Evolutionary conservation across 2,888 invertebrate species (phyloP).

Genomic region (Sphinx pinastri): DNA sequence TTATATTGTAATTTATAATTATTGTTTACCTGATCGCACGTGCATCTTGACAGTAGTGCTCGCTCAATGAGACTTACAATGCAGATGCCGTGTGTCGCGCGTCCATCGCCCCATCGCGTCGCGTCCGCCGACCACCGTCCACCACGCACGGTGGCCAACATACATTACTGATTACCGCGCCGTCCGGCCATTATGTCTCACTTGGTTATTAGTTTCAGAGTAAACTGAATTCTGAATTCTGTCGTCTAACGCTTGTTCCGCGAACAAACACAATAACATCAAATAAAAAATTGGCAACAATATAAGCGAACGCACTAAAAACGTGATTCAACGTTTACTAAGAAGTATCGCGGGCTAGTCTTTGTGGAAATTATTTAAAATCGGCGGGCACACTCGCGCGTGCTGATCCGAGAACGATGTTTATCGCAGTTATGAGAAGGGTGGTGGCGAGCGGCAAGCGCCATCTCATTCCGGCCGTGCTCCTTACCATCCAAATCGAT

Average conservation of each 20-base stretch:
- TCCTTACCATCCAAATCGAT: constrained; percentile 66
- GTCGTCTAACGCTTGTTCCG: constrained; percentile 13
- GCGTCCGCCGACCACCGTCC: constrained; percentile 39
- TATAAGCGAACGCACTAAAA: constrained; percentile 32
- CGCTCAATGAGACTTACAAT: constrained; percentile 60
- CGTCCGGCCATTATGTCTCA: constrained; percentile 51
- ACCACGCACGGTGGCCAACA: constrained; percentile 63
- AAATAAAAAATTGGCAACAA: constrained; percentile 36
- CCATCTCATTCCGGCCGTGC: constrained; percentile 43
- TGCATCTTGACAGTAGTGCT: constrained; percentile 59
- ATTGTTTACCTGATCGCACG: constrained; percentile 67
- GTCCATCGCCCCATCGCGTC: constrained; percentile 47
- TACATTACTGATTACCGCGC: constrained; percentile 48
- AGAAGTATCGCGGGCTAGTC: constrained; percentile 44
- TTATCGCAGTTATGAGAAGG: constrained; percentile 62
- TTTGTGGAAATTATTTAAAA: constrained; percentile 43
- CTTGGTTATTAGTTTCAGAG: constrained; percentile 32
- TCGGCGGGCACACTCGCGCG: constrained; percentile 31
- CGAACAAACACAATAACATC: constrained; percentile 9
- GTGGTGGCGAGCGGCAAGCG: constrained; percentile 34
- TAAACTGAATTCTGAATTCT: constrained; percentile 1
- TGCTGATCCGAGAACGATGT: constrained; percentile 56
- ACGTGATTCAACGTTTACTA: constrained; percentile 44
- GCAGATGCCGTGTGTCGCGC: constrained; percentile 61
- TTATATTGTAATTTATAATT: constrained; percentile 49